Conservation (phyloP, 2,797 vertebrate species). For the Ptychadena robeensis region DNA sequence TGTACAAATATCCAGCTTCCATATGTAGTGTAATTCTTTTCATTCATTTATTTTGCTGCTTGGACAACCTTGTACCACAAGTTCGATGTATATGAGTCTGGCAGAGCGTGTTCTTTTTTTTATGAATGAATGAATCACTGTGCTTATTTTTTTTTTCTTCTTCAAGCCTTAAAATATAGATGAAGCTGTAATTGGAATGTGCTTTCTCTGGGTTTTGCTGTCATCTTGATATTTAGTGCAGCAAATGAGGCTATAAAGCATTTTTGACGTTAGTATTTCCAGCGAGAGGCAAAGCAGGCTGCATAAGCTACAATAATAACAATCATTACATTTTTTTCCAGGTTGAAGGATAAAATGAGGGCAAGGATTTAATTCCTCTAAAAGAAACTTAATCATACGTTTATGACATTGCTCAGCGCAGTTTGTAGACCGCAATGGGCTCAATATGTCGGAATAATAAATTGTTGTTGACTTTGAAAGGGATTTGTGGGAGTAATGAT, state of each 20-base stretch:
- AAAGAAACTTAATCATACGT: background rate
- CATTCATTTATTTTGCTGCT: too few relatives aligned
- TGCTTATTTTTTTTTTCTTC: background rate
- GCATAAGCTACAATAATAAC: background rate
- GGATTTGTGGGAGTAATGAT: background rate
- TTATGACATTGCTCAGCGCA: background rate
- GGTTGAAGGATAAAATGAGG: background rate
- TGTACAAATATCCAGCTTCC: too few relatives aligned
- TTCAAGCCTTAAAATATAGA: conserved; percentile 26
- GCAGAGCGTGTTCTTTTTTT: background rate
- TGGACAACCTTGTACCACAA: background rate
- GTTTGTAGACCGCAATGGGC: background rate
- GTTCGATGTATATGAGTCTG: background rate
- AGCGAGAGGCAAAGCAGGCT: background rate
- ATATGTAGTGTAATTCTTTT: background rate
- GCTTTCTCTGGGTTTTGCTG: conserved; percentile 20
- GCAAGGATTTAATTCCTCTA: conserved; percentile 4
- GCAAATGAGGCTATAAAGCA: conserved; percentile 28
- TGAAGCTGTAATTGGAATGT: conserved; percentile 27
- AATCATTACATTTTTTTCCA: background rate
- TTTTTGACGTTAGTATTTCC: conserved; percentile 24
- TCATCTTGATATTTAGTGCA: conserved; percentile 14
- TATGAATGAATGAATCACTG: conserved; percentile 13
- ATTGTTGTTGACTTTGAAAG: background rate
- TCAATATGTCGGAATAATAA: background rate